Evolutionary conservation across 2,797 vertebrate genomes (phyloP).

Genomic region (Rachycentron canadum): DNA sequence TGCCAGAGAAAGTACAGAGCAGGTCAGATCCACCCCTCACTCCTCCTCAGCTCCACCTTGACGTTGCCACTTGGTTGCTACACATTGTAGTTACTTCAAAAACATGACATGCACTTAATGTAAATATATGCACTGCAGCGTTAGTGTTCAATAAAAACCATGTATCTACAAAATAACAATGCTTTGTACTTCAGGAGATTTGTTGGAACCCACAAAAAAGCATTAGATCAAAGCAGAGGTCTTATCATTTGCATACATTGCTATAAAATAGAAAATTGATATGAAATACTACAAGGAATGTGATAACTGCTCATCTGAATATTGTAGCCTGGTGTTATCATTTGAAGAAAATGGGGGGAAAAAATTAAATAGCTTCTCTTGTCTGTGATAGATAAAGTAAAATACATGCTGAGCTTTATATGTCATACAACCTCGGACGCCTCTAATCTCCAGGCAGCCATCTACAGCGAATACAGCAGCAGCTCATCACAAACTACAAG

Average conservation of each 20-base stretch:
- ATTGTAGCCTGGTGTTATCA: not conserved
- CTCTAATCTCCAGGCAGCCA: not conserved
- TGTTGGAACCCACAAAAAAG: not conserved
- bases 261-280: too few species aligned
- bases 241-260: too few species aligned
- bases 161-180: not conserved
- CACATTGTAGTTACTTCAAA: too few species aligned
- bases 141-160: not conserved
- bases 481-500: not conserved
- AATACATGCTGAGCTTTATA: not conserved
- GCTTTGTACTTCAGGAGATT: not conserved
- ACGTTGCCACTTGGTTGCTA: too few species aligned
- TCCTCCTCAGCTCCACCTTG: too few species aligned
- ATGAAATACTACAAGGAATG: too few species aligned
- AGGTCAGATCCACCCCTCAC: too few species aligned
- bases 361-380: not conserved
- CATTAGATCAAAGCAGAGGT: not conserved
- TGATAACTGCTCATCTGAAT: slow-evolving; percentile 3
- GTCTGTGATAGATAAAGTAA: too few species aligned
- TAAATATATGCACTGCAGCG: too few species aligned
- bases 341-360: not conserved
- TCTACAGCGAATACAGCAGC: not conserved
- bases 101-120: too few species aligned
- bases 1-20: too few species aligned
- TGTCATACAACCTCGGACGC: not conserved